Base-by-base conservation (phyloP, 2,888 invertebrate genomes). In the Panopea generosa region DNA sequence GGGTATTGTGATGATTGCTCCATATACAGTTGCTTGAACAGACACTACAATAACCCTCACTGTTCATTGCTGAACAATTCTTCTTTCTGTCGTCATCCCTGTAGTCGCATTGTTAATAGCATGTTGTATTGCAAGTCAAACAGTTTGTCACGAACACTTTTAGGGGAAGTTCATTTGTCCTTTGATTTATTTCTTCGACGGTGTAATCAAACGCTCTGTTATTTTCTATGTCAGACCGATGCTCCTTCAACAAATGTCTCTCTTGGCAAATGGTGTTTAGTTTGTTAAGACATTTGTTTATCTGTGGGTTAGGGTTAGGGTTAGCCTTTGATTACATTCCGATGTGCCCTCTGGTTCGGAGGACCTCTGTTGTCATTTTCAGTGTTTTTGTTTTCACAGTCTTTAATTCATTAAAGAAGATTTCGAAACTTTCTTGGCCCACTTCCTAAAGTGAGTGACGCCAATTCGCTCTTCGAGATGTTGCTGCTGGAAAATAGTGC, bases 61-160 rank as follows among this genome's bases (percentile, higher is more conserved):
- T 29, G 18, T 9, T 0, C 73, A 80, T 80, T 7, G 80, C 76
- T 4, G 53, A 11, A 52, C 88, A 88, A 1, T 27, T 7, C 4
- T 1, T n/a, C 57, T 88, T 88, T 9, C 78, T 66, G 1, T 38
- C 62, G 59, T 88, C 81, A 18, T 85, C 65, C n/a, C 82, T 38
- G 61, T 78, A 65, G 0, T 2, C 18, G 38, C 82, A 82, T 22
- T 49, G 24, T 16, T 65, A 20, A 26, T 82, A 78, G 40, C 82
- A 82, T 0, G 82, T 77, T 2, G 57, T 24, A 26, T 72, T 49
- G 38, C 82, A 82, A n/a, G 18, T 50, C 9, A 75, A 38, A 47
- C 82, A 82, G 24, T 75, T 82, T 26, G 82, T 75, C 2, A 75
- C 77, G 49, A 77, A 63, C 14, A 49, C 22, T 1, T 77, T 77